These are phyloP conservation scores for Taurulus bubalis DNA, from an alignment of 2,113 vertebrate genomes.

Conservation along the genomic window DNA sequence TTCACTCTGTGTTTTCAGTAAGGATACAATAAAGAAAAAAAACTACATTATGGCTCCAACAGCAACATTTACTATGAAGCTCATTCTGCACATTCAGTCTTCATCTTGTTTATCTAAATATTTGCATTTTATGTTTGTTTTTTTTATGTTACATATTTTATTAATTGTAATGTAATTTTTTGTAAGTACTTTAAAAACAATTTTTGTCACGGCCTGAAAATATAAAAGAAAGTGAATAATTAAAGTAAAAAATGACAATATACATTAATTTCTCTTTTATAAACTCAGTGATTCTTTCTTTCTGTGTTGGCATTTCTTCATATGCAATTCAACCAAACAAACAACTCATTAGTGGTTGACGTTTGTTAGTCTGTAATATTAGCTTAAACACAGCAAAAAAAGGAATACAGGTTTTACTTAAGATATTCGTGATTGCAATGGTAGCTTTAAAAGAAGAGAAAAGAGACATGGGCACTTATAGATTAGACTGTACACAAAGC, in stretches of 20 bases:
- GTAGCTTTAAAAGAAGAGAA: background rate
- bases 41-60: background rate
- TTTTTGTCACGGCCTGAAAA: background rate
- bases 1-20: background rate
- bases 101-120: background rate
- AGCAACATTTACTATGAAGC: fast-evolving
- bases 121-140: too few species aligned
- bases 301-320: too few species aligned
- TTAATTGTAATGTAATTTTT: background rate
- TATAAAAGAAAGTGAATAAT: background rate
- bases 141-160: background rate
- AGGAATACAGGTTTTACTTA: background rate
- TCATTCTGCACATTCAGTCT: background rate
- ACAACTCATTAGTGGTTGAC: background rate
- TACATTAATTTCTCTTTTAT: too few species aligned
- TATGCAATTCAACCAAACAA: background rate
- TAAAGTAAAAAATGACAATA: background rate
- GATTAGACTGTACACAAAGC: background rate
- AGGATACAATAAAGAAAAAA: background rate
- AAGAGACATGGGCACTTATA: background rate
- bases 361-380: background rate
- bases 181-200: background rate
- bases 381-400: background rate
- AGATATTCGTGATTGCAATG: background rate
- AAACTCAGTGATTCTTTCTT: too few species aligned